phyloP scores from a whole-genome alignment of 1,140 invertebrate genomes.

The Lepidurus packardi region DNA sequence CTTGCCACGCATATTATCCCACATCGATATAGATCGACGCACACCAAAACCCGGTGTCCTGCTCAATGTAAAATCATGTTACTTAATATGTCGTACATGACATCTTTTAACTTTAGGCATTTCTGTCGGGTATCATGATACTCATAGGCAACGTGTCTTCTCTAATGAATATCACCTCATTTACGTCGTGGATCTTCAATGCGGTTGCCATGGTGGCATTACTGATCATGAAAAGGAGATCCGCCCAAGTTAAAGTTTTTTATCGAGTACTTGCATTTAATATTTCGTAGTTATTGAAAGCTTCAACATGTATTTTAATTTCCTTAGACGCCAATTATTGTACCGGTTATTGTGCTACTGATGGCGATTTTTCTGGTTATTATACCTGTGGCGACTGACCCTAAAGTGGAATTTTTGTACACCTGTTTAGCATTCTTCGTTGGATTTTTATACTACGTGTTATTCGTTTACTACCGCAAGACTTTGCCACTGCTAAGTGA shows the following conservation, averaged over 20 bases:
- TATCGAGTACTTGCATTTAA: constrained; percentile 52
- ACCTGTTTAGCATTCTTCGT: not conserved
- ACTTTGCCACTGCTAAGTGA: not conserved
- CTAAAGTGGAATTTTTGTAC: not conserved
- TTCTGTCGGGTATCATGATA: constrained; percentile 46
- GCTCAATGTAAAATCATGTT: constrained; percentile 49
- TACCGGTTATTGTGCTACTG: not conserved
- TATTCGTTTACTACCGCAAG: not conserved
- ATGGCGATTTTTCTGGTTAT: not conserved
- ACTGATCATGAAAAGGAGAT: constrained; percentile 45
- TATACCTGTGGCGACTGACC: not conserved
- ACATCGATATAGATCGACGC: constrained; percentile 48
- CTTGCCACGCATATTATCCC: constrained; percentile 51
- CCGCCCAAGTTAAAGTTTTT: constrained; percentile 46
- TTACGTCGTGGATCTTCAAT: constrained; percentile 53
- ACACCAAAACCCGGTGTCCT: constrained; percentile 53
- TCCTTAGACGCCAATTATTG: not conserved
- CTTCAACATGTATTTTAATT: not conserved
- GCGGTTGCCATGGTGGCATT: constrained; percentile 48
- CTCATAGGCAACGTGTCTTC: constrained; percentile 47
- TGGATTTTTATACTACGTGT: not conserved
- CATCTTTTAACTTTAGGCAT: constrained; percentile 51
- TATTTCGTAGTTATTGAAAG: not conserved
- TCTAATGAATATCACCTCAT: constrained; percentile 53
- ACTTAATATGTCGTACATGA: not conserved